Base-by-base conservation (phyloP, 30 jellyfish, hydroid and myxozoan genomes). In the Aurelia aurita region DNA sequence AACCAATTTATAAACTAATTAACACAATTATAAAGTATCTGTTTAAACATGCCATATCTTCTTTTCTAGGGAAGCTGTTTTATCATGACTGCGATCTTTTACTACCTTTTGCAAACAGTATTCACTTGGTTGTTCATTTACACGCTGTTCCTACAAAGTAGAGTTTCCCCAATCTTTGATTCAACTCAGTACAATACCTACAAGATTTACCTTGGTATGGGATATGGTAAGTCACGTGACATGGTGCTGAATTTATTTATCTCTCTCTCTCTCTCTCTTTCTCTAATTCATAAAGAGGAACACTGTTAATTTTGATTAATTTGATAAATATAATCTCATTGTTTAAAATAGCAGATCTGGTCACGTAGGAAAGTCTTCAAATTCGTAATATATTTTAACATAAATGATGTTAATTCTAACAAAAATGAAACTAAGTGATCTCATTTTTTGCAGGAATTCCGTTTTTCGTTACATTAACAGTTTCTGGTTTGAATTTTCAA, bases 101-200 rank as follows among this genome's bases (percentile, higher is more conserved):
- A 93, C 75, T 93, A 93, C 94, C 74, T 84, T 34, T 82, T 93
- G 64, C 98, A 87, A 62, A 87, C 97, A 1, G 98, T 93, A 3
- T 93, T 93, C 86, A 83, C 76, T 27, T 93, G 98, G 98, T 82
- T 93, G 22, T 93, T 87, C 74, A 82, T 87, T 59, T 87, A 83
- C 87, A 83, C 98, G 8, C 74, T 93, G 66, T 93, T 85, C 84
- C 86, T 93, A 55, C 95, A 85, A 69, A 88, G 97, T 61, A 82
- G 91, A 60, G 76, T 82, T 12, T 35, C 79, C 14, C 95, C 94
- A 69, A 78, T 93, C 27, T 93, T 93, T 65, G 98, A 93, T 61
- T 72, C 95, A 31, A 75, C 83, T 63, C 83, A 83, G 66, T 88
- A 87, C 95, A 93, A 93, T 57, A 47, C 95, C 19, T 93, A 93